Base-by-base conservation (phyloP, 92 coral and sea anemone species). In the Heliopora coerulea region DNA sequence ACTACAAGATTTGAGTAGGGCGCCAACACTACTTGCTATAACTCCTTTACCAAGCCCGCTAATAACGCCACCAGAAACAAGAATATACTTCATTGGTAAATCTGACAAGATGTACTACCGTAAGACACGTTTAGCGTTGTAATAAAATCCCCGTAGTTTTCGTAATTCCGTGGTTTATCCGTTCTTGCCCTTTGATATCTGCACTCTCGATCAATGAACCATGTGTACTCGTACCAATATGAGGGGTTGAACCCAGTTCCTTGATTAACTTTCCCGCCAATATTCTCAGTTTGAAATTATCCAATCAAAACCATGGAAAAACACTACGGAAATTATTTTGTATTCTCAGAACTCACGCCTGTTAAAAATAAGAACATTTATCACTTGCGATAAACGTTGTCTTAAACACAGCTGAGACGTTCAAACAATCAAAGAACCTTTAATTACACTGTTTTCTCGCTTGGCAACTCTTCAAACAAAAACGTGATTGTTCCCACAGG, bases 31-130 rank as follows among this genome's bases (percentile, higher is more conserved):
- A 79, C 96, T 90, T 0, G 98, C 91, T 46, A 93, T 93, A 24
- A 93, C 98, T n/a, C 98, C 98, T 78, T 93, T 93, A 0, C 98
- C 98, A 64, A 93, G 91, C 0, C 98, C 98, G 72, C 98, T 93
- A 41, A 93, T 93, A 65, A 93, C 98, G 12, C 98, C 98, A 13
- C 98, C 98, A 27, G 98, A 83, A 18, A 93, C 98, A 42, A 93
- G 56, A 79, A 93, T 88, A 75, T 90, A 93, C 95, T 93, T 93
- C 98, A 93, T 93, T 52, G 30, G 29, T 23, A 6, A 23, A 13
- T 6, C 30, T 23, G 14, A 56, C 61, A 28, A 56, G 7, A 15
- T 1, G 18, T 56, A 56, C 61, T 14, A 17, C 23, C 61, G 2
- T 23, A 8, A 17, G 30, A 56, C 14, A 56, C 30, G 30, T 17